phyloP scores from a whole-genome alignment of 1,140 invertebrate species.

The Daktulosphaira vitifoliae region DNA sequence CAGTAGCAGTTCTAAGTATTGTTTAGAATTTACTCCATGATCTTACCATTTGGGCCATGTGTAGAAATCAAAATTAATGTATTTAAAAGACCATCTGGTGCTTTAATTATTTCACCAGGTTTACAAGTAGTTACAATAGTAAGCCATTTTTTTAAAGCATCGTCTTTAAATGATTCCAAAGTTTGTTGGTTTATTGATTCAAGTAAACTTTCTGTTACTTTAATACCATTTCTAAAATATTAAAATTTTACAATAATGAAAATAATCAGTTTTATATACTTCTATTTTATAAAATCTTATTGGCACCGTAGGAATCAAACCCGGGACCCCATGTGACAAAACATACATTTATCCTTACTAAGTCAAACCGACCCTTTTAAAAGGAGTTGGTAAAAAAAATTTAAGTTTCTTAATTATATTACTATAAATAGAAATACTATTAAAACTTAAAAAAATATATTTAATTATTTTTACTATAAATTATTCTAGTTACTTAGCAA shows the following conservation, averaged over 20 bases:
- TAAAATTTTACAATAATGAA: conserved; percentile 22
- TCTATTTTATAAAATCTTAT: too few relatives aligned
- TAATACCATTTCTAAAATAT: conserved; percentile 8
- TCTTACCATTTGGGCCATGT: conserved; percentile 40
- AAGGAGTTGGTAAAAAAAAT: too few relatives aligned
- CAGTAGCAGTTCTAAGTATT: too few relatives aligned
- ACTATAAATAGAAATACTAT: conserved; percentile 33
- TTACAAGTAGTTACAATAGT: not conserved
- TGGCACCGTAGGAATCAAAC: too few relatives aligned
- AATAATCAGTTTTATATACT: too few relatives aligned
- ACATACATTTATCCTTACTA: too few relatives aligned
- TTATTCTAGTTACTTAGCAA: conserved; percentile 49
- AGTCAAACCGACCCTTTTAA: too few relatives aligned
- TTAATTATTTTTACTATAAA: not conserved
- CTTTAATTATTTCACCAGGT: not conserved
- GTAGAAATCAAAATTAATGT: conserved; percentile 33
- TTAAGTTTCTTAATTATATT: too few relatives aligned
- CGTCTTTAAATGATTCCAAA: not conserved
- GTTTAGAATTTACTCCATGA: too few relatives aligned
- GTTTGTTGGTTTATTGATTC: conserved; percentile 9
- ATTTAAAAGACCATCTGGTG: conserved; percentile 24
- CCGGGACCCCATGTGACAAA: too few relatives aligned
- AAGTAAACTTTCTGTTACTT: conserved; percentile 12
- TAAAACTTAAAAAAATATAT: conserved; percentile 16
- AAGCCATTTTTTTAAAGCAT: conserved; percentile 7